Evolutionary conservation across 2,888 invertebrate species (phyloP), one percentile per base, ranked within the genome.

Genomic region (Dendrolimus houi): DNA sequence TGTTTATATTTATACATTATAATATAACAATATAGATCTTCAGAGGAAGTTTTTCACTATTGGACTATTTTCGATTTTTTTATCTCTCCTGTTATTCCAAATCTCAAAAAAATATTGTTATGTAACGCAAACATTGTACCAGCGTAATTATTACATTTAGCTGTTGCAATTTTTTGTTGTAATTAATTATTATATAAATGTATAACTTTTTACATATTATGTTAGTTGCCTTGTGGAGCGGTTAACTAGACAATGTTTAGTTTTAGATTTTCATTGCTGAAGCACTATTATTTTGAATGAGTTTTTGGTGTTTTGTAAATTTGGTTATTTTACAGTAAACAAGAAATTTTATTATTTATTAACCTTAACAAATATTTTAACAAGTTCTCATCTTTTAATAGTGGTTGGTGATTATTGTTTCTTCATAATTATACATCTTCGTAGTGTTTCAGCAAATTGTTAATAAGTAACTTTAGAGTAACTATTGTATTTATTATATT

Each of bases 91-190:
- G 12, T 47, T 47, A 47, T 47, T 47, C 47, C 47, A 47, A 47
- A 47, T 2, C 9, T 12, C 47, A 47, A 10, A 10, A 10, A 10
- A 47, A 47, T 47, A 12, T 29, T 29, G 6, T 47, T 47, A 47
- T 47, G 9, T 47, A 47, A 47, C 7, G 9, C 9, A 9, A 47
- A 10, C 47, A 47, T 47, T 47, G 47, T 47, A 47, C 47, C 12
- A 9, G 12, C 47, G 47, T 9, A 47, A 47, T 8, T 47, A 71
- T 59, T 60, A 52, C 60, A 62, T 62, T 69, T 70, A 69, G 78
- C 77, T 75, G 70, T 77, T 76, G 78, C 77, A 71, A 71, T 65
- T 71, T 68, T 70, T 69, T 70, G 47, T 77, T 79, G 65, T 70
- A 69, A 63, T 65, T 59, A 62, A 66, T 64, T 62, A 62, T 47